Base-by-base conservation (phyloP, 2,797 vertebrate species). In the Dendrocincla tyrannina region DNA sequence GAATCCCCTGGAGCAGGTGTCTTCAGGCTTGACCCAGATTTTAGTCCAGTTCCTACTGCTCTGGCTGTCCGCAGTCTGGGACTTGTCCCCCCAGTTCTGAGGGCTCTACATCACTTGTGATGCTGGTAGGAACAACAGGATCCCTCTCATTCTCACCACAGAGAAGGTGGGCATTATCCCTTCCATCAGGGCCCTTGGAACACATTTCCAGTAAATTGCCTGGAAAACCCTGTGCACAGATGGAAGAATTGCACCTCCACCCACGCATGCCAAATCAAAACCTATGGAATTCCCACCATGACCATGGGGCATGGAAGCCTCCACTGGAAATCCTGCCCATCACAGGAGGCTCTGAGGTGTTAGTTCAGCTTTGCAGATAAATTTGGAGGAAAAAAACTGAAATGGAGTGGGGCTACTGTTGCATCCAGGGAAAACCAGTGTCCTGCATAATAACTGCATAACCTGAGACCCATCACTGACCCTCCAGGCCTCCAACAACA, bases 301-400 rank as follows among this genome's bases (percentile, higher is more conserved):
- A 32, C 15, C 16, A 19, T 0, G 0, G 60, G 56, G 33, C 0
- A 5, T 12, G 37, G 72, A 85, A 77, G n/a, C 23, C 23, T 85
- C 67, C 55, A 44, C 76, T 37, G 69, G 33, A 49, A 60, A 49
- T 17, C 23, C 41, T 67, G 53, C 11, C 68, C 42, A 15, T 3
- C 23, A 30, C 13, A 53, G 66, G 58, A 64, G 46, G 60, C 53
- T 73, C 35, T 25, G 41, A 60, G 77, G 33, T 5, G 15, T 50
- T 14, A 27, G 20, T 6, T 85, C 63, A 76, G 84, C 62, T 68
- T 46, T 58, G 46, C 47, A 79, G 28, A 18, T 22, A 35, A 64
- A 56, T 67, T 53, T 64, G 23, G 49, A 12, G 20, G 42, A 74
- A 28, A 68, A 91, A 87, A 55, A 5, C 52, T 49, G 35, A 39